These are phyloP conservation scores for Semotilus atromaculatus DNA, from an alignment of 2,797 vertebrate species.

Conservation along the genomic window DNA sequence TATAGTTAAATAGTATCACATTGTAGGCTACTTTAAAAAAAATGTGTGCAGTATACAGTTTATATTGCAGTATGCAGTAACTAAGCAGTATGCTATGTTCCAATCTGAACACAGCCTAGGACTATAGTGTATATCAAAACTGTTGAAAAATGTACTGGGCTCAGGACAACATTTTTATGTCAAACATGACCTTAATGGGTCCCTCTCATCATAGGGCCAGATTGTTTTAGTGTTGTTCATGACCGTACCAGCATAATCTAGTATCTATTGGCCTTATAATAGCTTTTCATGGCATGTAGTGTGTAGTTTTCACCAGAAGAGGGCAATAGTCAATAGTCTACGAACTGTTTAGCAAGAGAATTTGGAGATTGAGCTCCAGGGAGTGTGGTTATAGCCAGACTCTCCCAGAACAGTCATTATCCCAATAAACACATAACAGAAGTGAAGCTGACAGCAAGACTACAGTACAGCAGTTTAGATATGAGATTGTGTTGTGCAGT, in stretches of 20 bases:
- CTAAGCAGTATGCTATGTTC: neutral
- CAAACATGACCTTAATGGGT: neutral
- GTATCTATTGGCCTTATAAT: neutral
- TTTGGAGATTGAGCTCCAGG: neutral
- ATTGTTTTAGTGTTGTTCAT: conserved; percentile 1
- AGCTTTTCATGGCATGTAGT: neutral
- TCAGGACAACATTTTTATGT: neutral
- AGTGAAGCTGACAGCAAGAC: conserved; percentile 42
- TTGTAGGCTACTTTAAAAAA: neutral
- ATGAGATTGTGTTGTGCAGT: conserved; percentile 29
- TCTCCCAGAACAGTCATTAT: conserved; percentile 11
- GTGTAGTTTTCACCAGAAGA: conserved; percentile 23
- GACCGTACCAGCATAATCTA: neutral
- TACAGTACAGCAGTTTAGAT: conserved; percentile 16
- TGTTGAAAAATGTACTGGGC: neutral
- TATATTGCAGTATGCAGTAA: neutral
- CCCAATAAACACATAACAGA: conserved; percentile 42
- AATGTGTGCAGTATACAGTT: neutral
- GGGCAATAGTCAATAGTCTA: conserved; percentile 15
- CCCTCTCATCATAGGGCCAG: neutral
- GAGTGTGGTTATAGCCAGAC: neutral
- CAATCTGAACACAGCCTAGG: neutral
- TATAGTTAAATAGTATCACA: neutral
- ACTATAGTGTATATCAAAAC: neutral
- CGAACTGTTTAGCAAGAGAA: neutral